These are phyloP conservation scores for Ochlodes sylvanus DNA, from an alignment of 2,888 invertebrate species.

Conservation along the genomic window DNA sequence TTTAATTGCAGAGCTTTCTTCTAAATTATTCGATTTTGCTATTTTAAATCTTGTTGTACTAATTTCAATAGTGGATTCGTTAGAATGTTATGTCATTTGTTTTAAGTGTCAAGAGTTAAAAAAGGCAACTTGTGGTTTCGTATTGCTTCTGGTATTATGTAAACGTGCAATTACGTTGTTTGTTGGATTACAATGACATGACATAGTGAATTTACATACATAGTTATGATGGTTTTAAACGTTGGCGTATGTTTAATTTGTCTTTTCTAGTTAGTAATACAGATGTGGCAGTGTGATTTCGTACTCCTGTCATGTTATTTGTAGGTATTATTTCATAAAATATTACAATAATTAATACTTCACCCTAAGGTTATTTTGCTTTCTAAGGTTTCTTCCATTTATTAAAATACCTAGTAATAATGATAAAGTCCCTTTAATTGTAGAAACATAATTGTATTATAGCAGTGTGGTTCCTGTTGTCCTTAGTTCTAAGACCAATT, in stretches of 20 bases:
- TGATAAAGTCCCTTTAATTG: too few relatives aligned
- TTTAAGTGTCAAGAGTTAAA: background rate
- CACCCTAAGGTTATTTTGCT: too few relatives aligned
- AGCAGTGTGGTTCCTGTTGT: too few relatives aligned
- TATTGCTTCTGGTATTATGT: slow-evolving; percentile 24
- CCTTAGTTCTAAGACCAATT: too few relatives aligned
- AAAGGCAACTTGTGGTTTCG: background rate
- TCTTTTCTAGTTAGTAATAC: background rate
- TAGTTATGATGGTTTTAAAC: slow-evolving; percentile 11
- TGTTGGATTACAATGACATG: background rate
- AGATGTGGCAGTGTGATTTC: background rate
- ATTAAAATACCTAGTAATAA: too few relatives aligned
- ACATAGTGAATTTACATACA: slow-evolving; percentile 6
- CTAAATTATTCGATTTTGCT: background rate
- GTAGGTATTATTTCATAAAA: too few relatives aligned
- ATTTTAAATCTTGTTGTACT: background rate
- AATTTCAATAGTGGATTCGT: background rate
- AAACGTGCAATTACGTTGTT: slow-evolving; percentile 8
- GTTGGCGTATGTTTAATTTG: background rate
- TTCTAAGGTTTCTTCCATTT: too few relatives aligned
- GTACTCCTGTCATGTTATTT: too few relatives aligned
- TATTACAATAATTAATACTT: too few relatives aligned
- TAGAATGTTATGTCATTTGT: slow-evolving; percentile 14
- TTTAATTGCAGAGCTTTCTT: too few relatives aligned
- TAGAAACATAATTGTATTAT: too few relatives aligned